phyloP scores from a whole-genome alignment of 2,113 vertebrate species.

The Gnathonemus echidnorhynchus region DNA sequence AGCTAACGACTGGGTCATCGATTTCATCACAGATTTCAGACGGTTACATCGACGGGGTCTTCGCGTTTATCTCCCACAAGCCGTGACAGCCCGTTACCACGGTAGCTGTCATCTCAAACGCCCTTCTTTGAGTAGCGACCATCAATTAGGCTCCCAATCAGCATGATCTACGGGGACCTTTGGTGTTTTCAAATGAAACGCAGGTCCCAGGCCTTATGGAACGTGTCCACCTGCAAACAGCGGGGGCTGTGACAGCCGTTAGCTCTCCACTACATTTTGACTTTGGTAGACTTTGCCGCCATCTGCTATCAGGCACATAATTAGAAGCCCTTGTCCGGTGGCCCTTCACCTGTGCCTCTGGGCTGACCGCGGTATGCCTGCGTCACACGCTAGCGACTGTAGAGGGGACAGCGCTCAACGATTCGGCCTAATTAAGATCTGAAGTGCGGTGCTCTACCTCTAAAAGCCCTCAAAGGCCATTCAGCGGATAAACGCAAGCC shows the following conservation, averaged over 20 bases:
- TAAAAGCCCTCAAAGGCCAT: neutral
- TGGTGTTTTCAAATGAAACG: neutral
- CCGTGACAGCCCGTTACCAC: neutral
- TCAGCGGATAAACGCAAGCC: neutral
- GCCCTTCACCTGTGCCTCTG: neutral
- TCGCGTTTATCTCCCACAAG: neutral
- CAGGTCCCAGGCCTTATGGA: neutral
- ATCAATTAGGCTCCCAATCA: neutral
- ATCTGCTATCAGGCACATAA: neutral
- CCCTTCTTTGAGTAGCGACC: neutral
- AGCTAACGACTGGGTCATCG: neutral
- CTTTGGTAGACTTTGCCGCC: conserved; percentile 12
- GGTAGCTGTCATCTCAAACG: neutral
- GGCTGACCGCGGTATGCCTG: neutral
- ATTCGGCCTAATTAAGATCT: neutral
- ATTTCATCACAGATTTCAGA: neutral
- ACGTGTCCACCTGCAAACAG: neutral
- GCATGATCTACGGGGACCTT: neutral
- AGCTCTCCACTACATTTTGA: neutral
- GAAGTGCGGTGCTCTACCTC: neutral
- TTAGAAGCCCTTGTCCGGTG: neutral
- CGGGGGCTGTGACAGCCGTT: neutral
- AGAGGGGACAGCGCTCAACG: neutral
- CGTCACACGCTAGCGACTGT: neutral
- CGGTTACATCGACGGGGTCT: neutral